Evolutionary conservation across 2,797 vertebrate species (phyloP).

Genomic region (Esox masquinongy): DNA sequence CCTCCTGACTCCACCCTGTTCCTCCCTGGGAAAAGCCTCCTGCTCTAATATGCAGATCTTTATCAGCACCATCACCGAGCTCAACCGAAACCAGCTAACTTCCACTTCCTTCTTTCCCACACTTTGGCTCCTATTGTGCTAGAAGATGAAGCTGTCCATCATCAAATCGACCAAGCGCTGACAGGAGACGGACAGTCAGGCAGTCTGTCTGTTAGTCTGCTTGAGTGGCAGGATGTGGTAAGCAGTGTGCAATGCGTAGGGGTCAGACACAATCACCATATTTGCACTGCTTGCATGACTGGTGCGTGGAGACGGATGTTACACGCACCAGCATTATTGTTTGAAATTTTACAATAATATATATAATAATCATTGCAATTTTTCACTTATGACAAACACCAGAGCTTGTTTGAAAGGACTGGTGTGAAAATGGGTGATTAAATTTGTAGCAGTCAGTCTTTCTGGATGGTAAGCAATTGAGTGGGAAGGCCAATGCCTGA

Average conservation of each 20-base stretch:
- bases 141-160: constrained; percentile 16
- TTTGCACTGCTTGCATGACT: background rate
- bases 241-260: background rate
- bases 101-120: constrained; percentile 54
- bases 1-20: constrained; percentile 19
- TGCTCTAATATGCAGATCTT: constrained; percentile 30
- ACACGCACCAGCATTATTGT: too few relatives aligned
- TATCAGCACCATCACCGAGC: constrained; percentile 30
- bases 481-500: background rate
- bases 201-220: background rate
- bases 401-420: background rate
- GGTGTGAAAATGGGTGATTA: background rate
- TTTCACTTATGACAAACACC: background rate
- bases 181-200: background rate
- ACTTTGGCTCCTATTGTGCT: constrained; percentile 36
- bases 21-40: constrained; percentile 37
- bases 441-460: background rate
- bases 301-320: background rate
- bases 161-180: background rate
- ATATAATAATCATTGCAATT: background rate
- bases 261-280: background rate
- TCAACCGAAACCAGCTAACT: constrained; percentile 40
- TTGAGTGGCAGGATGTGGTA: background rate
- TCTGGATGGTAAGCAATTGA: background rate
- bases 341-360: too few relatives aligned